A percentile compares a stretch with the other conserved stretches of the same genome.
Conservation (phyloP, 2,797 vertebrate genomes). For the Poliocrania exsul region DNA sequence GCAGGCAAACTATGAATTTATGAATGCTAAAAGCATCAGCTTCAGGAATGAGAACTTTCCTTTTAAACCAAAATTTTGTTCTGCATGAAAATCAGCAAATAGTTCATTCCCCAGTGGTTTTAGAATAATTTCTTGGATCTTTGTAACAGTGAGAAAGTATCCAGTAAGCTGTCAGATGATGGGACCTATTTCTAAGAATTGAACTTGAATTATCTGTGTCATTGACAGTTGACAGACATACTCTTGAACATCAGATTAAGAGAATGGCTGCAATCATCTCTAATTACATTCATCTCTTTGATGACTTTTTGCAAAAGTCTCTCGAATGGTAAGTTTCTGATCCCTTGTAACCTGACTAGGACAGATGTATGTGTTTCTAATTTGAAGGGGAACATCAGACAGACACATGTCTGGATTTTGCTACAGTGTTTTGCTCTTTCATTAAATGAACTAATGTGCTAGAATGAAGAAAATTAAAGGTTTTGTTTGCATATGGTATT, state of each 20-base stretch:
- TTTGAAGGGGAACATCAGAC: neutral
- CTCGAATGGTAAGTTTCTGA: neutral
- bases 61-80: neutral
- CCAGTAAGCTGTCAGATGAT: rapidly evolving
- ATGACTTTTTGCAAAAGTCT: neutral
- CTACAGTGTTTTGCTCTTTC: neutral
- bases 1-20: neutral
- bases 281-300: neutral
- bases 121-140: neutral
- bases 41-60: neutral
- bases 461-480: neutral
- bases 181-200: neutral
- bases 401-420: neutral
- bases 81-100: neutral
- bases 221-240: neutral
- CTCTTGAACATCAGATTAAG: neutral
- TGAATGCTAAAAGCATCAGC: neutral
- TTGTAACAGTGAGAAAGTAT: neutral
- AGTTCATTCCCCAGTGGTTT: neutral
- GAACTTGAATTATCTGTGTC: neutral
- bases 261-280: neutral
- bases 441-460: neutral
- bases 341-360: neutral
- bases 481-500: neutral
- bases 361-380: neutral